Evolutionary conservation across 2,113 vertebrate species (phyloP).

Genomic region (Eira barbara): DNA sequence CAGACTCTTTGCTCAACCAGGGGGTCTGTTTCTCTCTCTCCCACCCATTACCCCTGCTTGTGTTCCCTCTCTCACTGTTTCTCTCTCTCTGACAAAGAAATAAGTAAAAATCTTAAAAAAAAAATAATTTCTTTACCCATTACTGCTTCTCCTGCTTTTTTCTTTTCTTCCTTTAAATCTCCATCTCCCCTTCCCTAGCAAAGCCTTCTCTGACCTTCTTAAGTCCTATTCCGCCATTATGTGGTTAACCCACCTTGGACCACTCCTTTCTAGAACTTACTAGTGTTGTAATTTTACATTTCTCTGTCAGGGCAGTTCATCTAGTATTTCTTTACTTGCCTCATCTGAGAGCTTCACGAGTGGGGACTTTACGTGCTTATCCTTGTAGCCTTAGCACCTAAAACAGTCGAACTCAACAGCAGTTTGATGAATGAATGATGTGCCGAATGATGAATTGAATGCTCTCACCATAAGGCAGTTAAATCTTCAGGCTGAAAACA

Average conservation of each 20-base stretch:
- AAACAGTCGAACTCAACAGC: not conserved
- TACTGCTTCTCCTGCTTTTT: not conserved
- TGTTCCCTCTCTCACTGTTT: too few species aligned
- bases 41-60: too few species aligned
- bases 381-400: not conserved
- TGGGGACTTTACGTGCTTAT: not conserved
- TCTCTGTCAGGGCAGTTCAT: not conserved
- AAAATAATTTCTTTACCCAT: not conserved
- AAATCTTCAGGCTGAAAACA: not conserved
- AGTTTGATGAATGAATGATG: not conserved
- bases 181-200: not conserved
- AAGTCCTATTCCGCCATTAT: not conserved
- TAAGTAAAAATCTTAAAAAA: too few species aligned
- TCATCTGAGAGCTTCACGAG: not conserved
- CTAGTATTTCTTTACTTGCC: not conserved
- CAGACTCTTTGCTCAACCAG: too few species aligned
- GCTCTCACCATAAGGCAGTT: not conserved
- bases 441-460: not conserved
- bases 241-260: not conserved
- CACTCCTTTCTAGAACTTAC: not conserved
- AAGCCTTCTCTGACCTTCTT: not conserved
- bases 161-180: not conserved
- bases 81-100: too few species aligned
- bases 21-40: too few species aligned
- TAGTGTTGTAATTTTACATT: not conserved